Evolutionary conservation across 2,888 invertebrate genomes (phyloP).

Genomic region (Linnaemya vulpina): DNA sequence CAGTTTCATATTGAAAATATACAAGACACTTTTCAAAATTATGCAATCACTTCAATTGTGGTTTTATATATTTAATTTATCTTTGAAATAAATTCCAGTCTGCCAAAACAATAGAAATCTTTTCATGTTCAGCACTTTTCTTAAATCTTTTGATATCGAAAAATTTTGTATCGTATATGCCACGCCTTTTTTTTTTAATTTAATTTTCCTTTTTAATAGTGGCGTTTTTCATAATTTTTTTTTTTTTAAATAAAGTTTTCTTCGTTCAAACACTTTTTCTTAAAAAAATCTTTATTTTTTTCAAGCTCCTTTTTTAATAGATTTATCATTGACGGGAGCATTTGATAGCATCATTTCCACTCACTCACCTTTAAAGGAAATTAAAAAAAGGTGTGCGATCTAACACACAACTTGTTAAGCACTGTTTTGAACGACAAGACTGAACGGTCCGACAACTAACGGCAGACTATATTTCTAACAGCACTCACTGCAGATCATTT

Average conservation of each 20-base stretch:
- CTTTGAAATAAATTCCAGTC: slow-evolving; percentile 3
- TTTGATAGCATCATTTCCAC: slow-evolving; percentile 71
- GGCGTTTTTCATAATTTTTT: neutral
- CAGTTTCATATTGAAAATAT: slow-evolving; percentile 36
- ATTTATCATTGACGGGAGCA: slow-evolving; percentile 49
- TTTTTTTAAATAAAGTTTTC: neutral
- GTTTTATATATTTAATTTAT: neutral
- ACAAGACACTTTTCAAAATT: slow-evolving; percentile 32
- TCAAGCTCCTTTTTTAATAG: slow-evolving; percentile 71
- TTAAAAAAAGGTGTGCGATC: slow-evolving; percentile 80
- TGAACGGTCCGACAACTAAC: slow-evolving; percentile 84
- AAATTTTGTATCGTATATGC: neutral
- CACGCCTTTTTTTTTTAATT: slow-evolving; percentile 47
- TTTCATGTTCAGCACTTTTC: neutral
- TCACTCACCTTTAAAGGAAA: slow-evolving; percentile 83
- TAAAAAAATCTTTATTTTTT: slow-evolving; percentile 43
- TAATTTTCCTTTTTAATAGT: slow-evolving; percentile 18
- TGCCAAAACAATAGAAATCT: neutral
- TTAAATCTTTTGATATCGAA: neutral
- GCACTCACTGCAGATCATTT: slow-evolving; percentile 78
- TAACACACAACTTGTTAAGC: slow-evolving; percentile 82
- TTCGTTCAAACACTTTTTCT: slow-evolving; percentile 12
- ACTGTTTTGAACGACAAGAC: slow-evolving; percentile 82
- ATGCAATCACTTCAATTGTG: slow-evolving; percentile 58
- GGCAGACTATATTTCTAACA: slow-evolving; percentile 83